Evolutionary conservation across 1,140 invertebrate species (phyloP).

Genomic region (Neomicropteryx cornuta): DNA sequence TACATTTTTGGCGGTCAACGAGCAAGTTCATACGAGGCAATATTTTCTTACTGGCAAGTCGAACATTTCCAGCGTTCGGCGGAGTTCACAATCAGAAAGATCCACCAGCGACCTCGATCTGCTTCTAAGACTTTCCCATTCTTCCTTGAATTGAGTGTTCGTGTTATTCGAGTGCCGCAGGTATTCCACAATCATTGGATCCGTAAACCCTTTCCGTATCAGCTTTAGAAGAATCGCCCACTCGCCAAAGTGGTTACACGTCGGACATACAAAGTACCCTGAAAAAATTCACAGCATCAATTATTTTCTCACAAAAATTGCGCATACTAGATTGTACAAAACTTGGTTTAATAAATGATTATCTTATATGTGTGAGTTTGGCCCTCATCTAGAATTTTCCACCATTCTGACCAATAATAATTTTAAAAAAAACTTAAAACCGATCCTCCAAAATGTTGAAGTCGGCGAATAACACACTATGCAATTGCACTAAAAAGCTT

Average conservation of each 20-base stretch:
- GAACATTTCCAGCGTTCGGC: conserved; percentile 39
- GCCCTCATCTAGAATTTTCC: not conserved
- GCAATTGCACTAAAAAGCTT: no score
- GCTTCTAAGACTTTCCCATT: conserved; percentile 29
- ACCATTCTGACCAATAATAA: conserved; percentile 3
- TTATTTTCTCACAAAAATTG: conserved; percentile 6
- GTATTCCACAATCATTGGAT: conserved; percentile 27
- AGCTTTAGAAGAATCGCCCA: conserved; percentile 43
- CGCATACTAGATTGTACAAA: no score
- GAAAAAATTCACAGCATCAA: conserved; percentile 10
- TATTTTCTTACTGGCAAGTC: conserved; percentile 42
- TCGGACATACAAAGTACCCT: conserved; percentile 55
- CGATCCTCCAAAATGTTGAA: conserved; percentile 8
- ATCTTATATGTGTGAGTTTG: not conserved
- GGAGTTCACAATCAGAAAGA: conserved; percentile 28
- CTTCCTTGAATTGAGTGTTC: conserved; percentile 25
- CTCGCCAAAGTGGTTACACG: conserved; percentile 44
- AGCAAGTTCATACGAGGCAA: conserved; percentile 7
- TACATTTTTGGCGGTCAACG: no score
- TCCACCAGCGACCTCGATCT: conserved; percentile 26
- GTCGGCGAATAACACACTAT: conserved; percentile 4
- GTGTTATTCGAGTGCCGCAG: conserved; percentile 22
- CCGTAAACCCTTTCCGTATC: conserved; percentile 32
- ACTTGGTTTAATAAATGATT: not conserved
- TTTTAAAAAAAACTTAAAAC: not conserved